Conservation (phyloP, 92 coral and sea anemone genomes). For the Muricea muricata region DNA sequence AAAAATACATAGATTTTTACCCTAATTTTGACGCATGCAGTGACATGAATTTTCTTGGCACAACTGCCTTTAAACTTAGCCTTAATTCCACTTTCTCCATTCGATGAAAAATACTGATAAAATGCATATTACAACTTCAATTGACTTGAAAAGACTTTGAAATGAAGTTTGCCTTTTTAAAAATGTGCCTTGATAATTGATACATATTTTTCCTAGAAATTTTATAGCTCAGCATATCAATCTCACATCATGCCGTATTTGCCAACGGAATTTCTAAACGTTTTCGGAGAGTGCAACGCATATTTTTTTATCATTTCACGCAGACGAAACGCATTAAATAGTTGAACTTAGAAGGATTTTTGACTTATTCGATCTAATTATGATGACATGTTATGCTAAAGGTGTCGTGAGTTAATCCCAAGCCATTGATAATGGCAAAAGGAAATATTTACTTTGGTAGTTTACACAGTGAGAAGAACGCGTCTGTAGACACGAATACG, state of each 20-base stretch:
- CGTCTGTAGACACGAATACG: background rate
- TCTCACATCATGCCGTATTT: background rate
- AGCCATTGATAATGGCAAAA: slow-evolving; percentile 11
- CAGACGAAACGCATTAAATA: background rate
- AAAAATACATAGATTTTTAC: too few relatives aligned
- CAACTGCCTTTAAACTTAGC: too few relatives aligned
- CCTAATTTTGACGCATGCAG: too few relatives aligned
- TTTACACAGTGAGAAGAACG: background rate
- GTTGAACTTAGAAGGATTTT: background rate
- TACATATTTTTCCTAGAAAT: too few relatives aligned
- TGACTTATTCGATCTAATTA: background rate
- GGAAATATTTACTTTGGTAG: slow-evolving; percentile 20
- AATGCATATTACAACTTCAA: too few relatives aligned
- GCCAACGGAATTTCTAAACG: background rate
- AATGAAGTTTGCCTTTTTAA: too few relatives aligned
- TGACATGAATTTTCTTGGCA: too few relatives aligned
- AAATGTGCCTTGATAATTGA: too few relatives aligned
- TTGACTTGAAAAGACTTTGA: too few relatives aligned
- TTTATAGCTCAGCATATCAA: background rate
- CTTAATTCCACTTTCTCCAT: too few relatives aligned
- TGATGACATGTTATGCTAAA: slow-evolving; percentile 4
- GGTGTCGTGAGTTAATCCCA: background rate
- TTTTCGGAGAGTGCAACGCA: background rate
- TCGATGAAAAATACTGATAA: too few relatives aligned
- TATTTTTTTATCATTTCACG: background rate